A percentile compares a stretch with the other conserved stretches of the same genome.
phyloP scores from a whole-genome alignment of 2,797 vertebrate species.

The Coregonus ussuriensis region DNA sequence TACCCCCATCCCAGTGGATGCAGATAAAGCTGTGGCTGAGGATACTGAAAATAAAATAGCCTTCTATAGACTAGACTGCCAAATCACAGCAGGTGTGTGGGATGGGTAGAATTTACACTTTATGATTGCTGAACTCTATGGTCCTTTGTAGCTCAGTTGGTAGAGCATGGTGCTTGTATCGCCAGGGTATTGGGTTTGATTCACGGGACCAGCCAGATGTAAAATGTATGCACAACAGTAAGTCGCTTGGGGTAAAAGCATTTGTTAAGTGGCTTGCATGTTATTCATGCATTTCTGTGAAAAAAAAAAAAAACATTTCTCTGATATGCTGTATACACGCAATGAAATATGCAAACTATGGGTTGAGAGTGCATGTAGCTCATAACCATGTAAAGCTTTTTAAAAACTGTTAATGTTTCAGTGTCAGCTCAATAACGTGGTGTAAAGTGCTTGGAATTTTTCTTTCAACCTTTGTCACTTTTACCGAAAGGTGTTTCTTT shows the following conservation, averaged over 20 bases:
- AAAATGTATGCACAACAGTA: no score
- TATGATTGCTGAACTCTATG: neutral
- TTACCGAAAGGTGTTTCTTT: constrained; percentile 12
- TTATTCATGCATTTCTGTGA: no score
- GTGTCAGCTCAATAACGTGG: no score
- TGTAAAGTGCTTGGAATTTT: no score
- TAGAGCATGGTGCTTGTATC: no score
- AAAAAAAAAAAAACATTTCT: no score
- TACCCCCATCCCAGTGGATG: constrained; percentile 35
- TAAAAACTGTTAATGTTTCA: neutral
- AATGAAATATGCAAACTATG: neutral
- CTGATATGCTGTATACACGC: neutral
- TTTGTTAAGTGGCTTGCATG: no score
- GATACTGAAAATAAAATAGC: constrained; percentile 35
- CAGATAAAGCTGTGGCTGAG: constrained; percentile 37
- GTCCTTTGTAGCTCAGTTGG: no score
- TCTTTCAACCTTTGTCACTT: neutral
- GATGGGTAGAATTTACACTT: constrained; percentile 39
- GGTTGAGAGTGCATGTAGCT: neutral
- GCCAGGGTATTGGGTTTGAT: no score
- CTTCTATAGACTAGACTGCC: neutral
- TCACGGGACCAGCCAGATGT: no score
- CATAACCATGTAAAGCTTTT: neutral
- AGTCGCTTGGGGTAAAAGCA: no score
- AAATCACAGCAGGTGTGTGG: constrained; percentile 7